These are phyloP conservation scores for Eupelmus urozonus DNA, from an alignment of 2,888 invertebrate species.

Conservation along the genomic window DNA sequence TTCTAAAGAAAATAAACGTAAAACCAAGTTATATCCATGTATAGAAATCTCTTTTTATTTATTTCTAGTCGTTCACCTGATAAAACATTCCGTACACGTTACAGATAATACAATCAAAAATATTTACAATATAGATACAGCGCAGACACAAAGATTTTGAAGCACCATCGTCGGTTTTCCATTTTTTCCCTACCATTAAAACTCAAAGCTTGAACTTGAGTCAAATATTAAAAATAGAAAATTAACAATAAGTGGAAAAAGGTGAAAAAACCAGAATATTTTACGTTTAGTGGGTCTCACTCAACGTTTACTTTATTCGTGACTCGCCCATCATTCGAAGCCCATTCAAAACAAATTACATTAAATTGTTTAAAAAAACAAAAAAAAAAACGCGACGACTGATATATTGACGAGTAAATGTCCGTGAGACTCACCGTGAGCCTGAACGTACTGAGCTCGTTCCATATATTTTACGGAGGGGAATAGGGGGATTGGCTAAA, in stretches of 20 bases:
- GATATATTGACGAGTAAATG: neutral
- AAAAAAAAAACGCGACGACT: conserved; percentile 2
- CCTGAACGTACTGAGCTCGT: neutral
- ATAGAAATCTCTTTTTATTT: conserved; percentile 20
- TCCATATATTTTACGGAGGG: too few relatives aligned
- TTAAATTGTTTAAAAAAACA: neutral
- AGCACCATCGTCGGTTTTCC: conserved; percentile 38
- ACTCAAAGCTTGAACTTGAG: conserved; percentile 19
- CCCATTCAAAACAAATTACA: neutral
- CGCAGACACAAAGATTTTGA: conserved; percentile 22
- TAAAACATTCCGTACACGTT: conserved; percentile 27
- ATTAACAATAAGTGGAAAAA: neutral
- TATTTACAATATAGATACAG: conserved; percentile 52
- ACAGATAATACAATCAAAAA: conserved; percentile 24
- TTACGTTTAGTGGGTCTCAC: too few relatives aligned
- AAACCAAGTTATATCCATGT: neutral
- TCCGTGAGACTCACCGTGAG: neutral
- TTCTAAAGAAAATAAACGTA: too few relatives aligned
- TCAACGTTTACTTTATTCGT: conserved; percentile 21
- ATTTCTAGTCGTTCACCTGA: conserved; percentile 27
- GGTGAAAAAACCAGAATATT: neutral
- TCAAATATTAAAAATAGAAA: neutral
- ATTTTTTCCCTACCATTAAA: neutral
- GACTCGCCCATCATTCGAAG: neutral
- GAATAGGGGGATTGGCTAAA: neutral